phyloP scores from a whole-genome alignment of 2,113 vertebrate genomes.

The Oryzias melastigma region DNA sequence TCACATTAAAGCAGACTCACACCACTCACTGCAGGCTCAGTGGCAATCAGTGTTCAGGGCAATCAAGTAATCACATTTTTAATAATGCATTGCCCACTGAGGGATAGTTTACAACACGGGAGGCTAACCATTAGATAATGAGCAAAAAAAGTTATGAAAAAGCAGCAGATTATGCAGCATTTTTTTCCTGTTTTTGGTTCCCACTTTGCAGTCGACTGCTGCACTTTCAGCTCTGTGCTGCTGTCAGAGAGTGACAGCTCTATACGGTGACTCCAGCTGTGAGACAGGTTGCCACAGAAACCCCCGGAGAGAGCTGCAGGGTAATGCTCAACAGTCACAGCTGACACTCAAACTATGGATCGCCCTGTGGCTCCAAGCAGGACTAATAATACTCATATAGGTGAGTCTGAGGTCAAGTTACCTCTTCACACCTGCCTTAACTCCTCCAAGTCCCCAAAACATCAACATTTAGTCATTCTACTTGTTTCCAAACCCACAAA shows the following conservation, averaged over 20 bases:
- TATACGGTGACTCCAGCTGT: slow-evolving; percentile 29
- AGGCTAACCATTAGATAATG: slow-evolving; percentile 30
- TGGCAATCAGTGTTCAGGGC: slow-evolving; percentile 35
- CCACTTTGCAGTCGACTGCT: slow-evolving; percentile 1
- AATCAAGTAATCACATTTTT: slow-evolving; percentile 53
- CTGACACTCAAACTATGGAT: slow-evolving; percentile 21
- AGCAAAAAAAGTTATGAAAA: slow-evolving; percentile 7
- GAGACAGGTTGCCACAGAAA: slow-evolving; percentile 47
- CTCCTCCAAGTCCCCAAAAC: neutral
- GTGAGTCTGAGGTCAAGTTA: neutral
- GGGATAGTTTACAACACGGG: slow-evolving; percentile 17
- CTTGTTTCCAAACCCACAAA: too few species aligned
- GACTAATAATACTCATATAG: neutral
- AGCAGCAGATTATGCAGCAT: slow-evolving; percentile 1
- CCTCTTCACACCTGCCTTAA: slow-evolving; percentile 1
- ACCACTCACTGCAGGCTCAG: slow-evolving; percentile 27
- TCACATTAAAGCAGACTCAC: slow-evolving; percentile 39
- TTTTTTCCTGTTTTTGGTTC: slow-evolving; percentile 21
- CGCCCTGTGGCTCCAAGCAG: slow-evolving; percentile 22
- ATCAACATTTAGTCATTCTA: neutral
- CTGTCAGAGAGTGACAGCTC: slow-evolving; percentile 58
- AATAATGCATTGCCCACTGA: slow-evolving; percentile 42
- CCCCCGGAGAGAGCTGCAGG: slow-evolving; percentile 55
- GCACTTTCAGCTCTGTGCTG: slow-evolving; percentile 8
- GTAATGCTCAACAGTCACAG: slow-evolving; percentile 42